Evolutionary conservation across 1,140 invertebrate species (phyloP), one percentile per base, ranked within the genome.

Genomic region (Glomeris maerens): DNA sequence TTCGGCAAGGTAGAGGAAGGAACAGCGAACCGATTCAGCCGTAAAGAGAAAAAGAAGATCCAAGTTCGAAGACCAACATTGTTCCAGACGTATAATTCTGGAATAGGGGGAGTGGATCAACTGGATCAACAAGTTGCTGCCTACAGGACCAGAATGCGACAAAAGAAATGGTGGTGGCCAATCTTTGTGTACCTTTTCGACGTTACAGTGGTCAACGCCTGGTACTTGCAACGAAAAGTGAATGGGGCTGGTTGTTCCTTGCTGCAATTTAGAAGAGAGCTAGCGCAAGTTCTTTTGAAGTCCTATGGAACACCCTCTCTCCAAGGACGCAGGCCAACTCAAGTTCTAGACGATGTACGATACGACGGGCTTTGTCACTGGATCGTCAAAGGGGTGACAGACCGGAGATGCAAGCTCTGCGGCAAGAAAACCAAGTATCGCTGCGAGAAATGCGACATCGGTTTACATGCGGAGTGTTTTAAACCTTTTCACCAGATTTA

Each of bases 101-200:
- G 57, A 31, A 62, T 62, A 55, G 59, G 57, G 3, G 61, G 59
- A n/a, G 60, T 63, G n/a, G 62, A 61, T 52, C 49, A 57, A 20
- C 22, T 45, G 17, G 60, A 64, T 46, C 58, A 64, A 41, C 62
- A 64, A 42, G 57, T 65, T 50, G 54, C 50, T 46, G 39, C 57
- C 23, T 63, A 64, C 47, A n/a, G 58, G 21, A 39, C 52, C 13
- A 25, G 27, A 10, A 61, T 65, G 20, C 40, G 60, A 26, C 60
- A 57, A 40, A 65, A 65, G 47, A 64, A 64, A 56, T 62, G 59
- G 61, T 65, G 60, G 53, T 60, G 57, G 48, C 56, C 60, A 22
- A 42, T 66, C n/a, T 36, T 63, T 36, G 31, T 25, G 13, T 55
- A 63, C 49, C 60, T 52, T 41, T 14, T 65, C 3, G 61, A 65